Conservation (phyloP, 2,113 vertebrate species). For the Rhabdomys dilectus region DNA sequence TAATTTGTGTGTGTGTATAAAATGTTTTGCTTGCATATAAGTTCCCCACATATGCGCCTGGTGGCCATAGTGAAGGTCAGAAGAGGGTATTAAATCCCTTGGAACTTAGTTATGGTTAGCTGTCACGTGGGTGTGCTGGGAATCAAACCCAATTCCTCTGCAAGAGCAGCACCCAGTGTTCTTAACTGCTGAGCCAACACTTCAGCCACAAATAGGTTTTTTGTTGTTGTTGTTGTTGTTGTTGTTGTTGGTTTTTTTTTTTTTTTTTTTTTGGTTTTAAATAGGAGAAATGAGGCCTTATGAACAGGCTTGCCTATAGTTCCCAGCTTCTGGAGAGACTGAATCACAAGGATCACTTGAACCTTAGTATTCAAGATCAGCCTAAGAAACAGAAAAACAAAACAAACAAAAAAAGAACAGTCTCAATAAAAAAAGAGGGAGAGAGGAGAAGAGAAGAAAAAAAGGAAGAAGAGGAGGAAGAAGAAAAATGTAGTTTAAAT, state of each 20-base stretch:
- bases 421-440: neutral
- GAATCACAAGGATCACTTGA: neutral
- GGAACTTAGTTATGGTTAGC: too few species aligned
- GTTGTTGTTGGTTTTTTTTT: too few species aligned
- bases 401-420: neutral
- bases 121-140: neutral
- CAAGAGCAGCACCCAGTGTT: neutral
- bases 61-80: neutral
- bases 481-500: neutral
- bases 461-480: fast-evolving
- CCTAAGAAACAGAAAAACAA: neutral
- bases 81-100: neutral
- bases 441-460: neutral
- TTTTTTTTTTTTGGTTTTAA: too few species aligned
- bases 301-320: neutral
- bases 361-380: neutral
- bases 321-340: neutral
- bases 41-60: too few species aligned
- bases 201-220: too few species aligned
- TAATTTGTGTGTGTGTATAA: neutral
- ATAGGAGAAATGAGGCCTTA: neutral
- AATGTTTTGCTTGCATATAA: neutral
- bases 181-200: neutral
- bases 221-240: too few species aligned
- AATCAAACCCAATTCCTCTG: neutral